phyloP scores from a whole-genome alignment of 92 coral and sea anemone species.

The Chrysogorgia sp. region DNA sequence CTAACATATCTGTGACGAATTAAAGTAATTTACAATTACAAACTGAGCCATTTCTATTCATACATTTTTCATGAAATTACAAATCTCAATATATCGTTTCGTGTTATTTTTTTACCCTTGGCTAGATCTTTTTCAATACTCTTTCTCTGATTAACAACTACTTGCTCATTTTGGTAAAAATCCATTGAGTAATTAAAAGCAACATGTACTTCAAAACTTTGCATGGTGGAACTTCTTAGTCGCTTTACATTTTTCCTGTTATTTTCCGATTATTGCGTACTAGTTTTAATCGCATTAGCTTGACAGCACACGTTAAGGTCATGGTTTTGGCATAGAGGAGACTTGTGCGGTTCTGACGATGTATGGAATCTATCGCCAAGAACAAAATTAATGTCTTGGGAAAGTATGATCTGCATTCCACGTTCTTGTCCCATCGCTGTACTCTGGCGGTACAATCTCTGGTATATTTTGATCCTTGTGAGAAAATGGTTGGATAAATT shows the following conservation, averaged over 20 bases:
- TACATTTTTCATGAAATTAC: not conserved
- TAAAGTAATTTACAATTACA: no score
- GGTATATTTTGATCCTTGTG: constrained; percentile 23
- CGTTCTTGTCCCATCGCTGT: not conserved
- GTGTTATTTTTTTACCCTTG: not conserved
- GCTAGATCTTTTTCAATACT: not conserved
- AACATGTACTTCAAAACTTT: constrained; percentile 40
- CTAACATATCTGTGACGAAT: no score
- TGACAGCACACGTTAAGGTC: constrained; percentile 41
- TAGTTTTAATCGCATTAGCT: constrained; percentile 37
- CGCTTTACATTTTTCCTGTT: constrained; percentile 24
- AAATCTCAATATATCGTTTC: constrained; percentile 14
- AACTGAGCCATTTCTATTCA: no score
- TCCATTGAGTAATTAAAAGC: constrained; percentile 43
- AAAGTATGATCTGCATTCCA: not conserved
- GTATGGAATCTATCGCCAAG: constrained; percentile 49
- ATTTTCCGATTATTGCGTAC: constrained; percentile 46
- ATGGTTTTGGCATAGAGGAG: constrained; percentile 47
- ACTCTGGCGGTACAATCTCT: constrained; percentile 12
- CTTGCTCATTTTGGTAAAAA: constrained; percentile 44
- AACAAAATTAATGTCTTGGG: constrained; percentile 25
- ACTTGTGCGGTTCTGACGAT: constrained; percentile 34
- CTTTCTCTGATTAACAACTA: not conserved
- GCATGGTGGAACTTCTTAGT: constrained; percentile 45
- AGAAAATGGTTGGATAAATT: not conserved